Percentiles rank a stretch among this genome's conserved stretches.
Evolutionary conservation across 1,140 invertebrate genomes (phyloP).

Genomic region (Thaumetopoea pityocampa): DNA sequence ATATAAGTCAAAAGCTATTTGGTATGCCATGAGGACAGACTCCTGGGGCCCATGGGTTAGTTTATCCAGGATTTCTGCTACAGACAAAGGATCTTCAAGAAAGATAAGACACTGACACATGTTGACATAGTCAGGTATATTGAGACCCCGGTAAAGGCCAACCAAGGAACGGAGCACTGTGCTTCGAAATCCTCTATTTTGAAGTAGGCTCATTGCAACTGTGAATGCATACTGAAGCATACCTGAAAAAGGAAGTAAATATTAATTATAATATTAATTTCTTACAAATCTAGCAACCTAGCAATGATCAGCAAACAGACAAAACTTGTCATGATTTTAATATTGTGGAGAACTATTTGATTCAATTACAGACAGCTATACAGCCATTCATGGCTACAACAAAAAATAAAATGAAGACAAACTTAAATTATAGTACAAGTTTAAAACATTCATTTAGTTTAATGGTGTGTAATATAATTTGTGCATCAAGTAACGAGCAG

Average conservation of each 20-base stretch:
- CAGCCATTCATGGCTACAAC: too few relatives aligned
- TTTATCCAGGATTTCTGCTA: slow-evolving; percentile 94
- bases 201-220: slow-evolving; percentile 96
- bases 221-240: slow-evolving; percentile 97
- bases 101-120: slow-evolving; percentile 98
- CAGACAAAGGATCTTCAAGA: slow-evolving; percentile 93
- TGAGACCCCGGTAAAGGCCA: slow-evolving; percentile 89
- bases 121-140: slow-evolving; percentile 95
- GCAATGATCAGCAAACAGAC: too few relatives aligned
- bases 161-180: slow-evolving; percentile 93
- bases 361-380: too few relatives aligned
- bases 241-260: slow-evolving; percentile 68
- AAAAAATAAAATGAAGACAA: too few relatives aligned
- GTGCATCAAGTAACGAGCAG: too few relatives aligned
- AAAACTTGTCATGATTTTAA: too few relatives aligned
- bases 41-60: slow-evolving; percentile 87
- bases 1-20: slow-evolving; percentile 99
- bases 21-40: slow-evolving; percentile 94
- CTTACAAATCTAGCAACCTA: too few relatives aligned
- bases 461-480: too few relatives aligned
- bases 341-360: too few relatives aligned
- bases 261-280: background rate
- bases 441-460: too few relatives aligned
- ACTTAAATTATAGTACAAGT: too few relatives aligned
- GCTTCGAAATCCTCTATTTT: slow-evolving; percentile 94